Base-by-base conservation (phyloP, 2,888 invertebrate species). In the Rhorus exstirpatorius region DNA sequence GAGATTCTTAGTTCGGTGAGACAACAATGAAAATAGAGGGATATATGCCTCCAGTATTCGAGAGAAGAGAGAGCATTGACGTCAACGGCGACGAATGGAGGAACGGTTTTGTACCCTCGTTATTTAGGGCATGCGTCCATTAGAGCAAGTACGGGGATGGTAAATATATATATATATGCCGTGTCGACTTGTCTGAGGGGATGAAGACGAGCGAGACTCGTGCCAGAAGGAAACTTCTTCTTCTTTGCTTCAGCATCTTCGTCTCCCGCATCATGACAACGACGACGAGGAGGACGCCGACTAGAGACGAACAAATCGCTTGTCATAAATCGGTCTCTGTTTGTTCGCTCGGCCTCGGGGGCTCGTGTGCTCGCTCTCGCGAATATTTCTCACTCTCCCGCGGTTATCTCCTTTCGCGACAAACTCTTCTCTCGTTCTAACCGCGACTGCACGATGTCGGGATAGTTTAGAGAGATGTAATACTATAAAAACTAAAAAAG, bases 291-390 rank as follows among this genome's bases (percentile, higher is more conserved):
- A 81, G 19, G 61, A 77, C 19, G 71, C 77, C 46, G 61, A 72
- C 68, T 53, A 72, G 74, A 70, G 74, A 78, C 77, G 86, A 89
- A 91, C 89, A 91, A 91, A 91, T 91, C 89, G 90, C 85, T 87
- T 85, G 86, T 88, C 89, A 89, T 91, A 92, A 91, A 91, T 92
- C 89, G 88, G 87, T 87, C 87, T 86, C 86, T 82, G 86, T 87
- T 87, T 87, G 86, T 86, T 86, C 86, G 84, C 83, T 14, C 46
- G 46, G 84, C 58, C 58, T 31, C 31, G 31, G 19, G 71, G 44
- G 19, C n/a, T 51, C 12, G 19, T 21, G 26, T 14, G 17, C 85
- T 74, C 77, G 68, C 58, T 79, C 84, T 79, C 84, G 58, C 68
- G 72, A 65, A 85, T 81, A 85, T 83, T 80, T 88, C 82, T 83